Evolutionary conservation across 2,888 invertebrate species (phyloP), one percentile per base, ranked within the genome.

Genomic region (Hartigia nigra): DNA sequence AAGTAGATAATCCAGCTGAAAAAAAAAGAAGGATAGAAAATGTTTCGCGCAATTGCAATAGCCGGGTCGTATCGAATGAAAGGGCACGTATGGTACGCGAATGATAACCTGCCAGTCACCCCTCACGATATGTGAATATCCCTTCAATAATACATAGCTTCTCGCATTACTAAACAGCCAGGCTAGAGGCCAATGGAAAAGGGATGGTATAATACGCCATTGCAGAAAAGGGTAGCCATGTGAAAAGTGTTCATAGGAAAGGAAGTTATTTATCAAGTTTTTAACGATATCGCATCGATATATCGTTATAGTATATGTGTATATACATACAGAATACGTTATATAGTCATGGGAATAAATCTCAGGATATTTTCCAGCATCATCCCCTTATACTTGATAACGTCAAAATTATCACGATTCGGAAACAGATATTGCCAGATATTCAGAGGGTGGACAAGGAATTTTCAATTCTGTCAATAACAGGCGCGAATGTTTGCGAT

Each of bases 21-120:
- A 39, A 55, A 55, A 39, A 55, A 39, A 4, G 14, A 39, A 23
- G 55, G 3, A 2, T 23, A 9, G 9, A 23, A 72, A 72, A 72
- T 9, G 72, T 32, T 32, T 75, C 36, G 36, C 75, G 75, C 76
- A 72, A 79, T 76, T 76, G 74, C 69, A 37, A 32, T 23, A 9
- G 2, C 55, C 55, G 23, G 74, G 79, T 75, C 23, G 69, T 79
- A 74, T 75, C 23, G n/a, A 74, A 75, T 77, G 72, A 77, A 75
- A 75, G 77, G 78, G 78, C 78, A 78, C 78, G 79, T 80, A 76
- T 81, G 81, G 78, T 76, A 35, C 77, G 77, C 69, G 74, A 72
- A 78, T 77, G 81, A 81, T 81, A 81, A 80, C 81, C 74, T 70
- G 31, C 36, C 75, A 55, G 74, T 31, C 31, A 55, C 74, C 78